Evolutionary conservation across 2,113 vertebrate species (phyloP).

Genomic region (Tragelaphus imberbis): DNA sequence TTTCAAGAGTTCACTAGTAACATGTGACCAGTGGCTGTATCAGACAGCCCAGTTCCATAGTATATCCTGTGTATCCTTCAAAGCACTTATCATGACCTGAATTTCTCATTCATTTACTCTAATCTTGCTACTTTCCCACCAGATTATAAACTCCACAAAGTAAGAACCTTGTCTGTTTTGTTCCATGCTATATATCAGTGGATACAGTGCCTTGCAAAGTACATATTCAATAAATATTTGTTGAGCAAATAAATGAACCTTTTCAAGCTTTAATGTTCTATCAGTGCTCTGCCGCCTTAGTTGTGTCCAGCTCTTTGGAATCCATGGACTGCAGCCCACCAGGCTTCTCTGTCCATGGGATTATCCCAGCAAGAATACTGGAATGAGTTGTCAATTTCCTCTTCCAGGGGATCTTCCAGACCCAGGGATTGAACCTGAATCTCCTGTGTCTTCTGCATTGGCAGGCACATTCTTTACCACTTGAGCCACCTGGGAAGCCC

Average conservation of each 20-base stretch:
- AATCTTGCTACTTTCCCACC: not conserved
- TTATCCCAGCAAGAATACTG: not conserved
- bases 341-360: not conserved
- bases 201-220: not conserved
- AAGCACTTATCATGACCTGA: not conserved
- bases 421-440: not conserved
- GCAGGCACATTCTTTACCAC: not conserved
- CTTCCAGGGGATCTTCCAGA: not conserved
- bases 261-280: not conserved
- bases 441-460: not conserved
- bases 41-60: not conserved
- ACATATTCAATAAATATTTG: not conserved
- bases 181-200: not conserved
- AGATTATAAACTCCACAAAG: not conserved
- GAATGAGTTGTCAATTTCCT: not conserved
- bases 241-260: constrained; percentile 21
- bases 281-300: not conserved
- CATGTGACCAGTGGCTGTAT: not conserved
- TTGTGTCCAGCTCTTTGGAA: not conserved
- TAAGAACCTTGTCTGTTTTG: not conserved
- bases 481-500: not conserved
- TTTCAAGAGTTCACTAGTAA: not conserved
- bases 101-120: not conserved
- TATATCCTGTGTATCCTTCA: not conserved
- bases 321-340: not conserved